Evolutionary conservation across 2,888 invertebrate genomes (phyloP).

Genomic region (Andrena camellia): DNA sequence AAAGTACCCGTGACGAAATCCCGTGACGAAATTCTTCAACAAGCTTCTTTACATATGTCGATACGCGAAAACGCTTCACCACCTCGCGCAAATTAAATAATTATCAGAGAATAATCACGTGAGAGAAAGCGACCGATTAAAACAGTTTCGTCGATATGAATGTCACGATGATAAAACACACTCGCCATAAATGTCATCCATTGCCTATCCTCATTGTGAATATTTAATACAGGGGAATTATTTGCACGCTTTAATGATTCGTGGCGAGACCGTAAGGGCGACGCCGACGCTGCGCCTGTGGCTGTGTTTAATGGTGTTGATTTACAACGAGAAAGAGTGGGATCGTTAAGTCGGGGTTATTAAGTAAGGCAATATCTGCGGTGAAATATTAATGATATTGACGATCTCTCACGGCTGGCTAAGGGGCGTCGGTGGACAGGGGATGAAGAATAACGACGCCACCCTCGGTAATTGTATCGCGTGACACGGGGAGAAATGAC

Average conservation of each 20-base stretch:
- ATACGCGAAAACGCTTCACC: too few species aligned
- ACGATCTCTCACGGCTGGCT: conserved; percentile 39
- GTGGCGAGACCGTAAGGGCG: conserved; percentile 41
- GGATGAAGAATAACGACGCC: conserved; percentile 50
- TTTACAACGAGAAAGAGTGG: conserved; percentile 65
- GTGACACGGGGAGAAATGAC: background rate
- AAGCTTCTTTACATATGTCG: too few species aligned
- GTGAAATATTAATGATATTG: conserved; percentile 72
- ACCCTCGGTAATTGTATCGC: conserved; percentile 47
- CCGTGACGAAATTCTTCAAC: too few species aligned
- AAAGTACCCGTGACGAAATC: too few species aligned
- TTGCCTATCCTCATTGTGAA: background rate
- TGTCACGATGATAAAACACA: background rate
- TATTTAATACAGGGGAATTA: conserved; percentile 17
- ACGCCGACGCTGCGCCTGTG: conserved; percentile 26
- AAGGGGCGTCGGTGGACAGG: conserved; percentile 6
- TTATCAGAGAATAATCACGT: background rate
- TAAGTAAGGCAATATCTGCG: conserved; percentile 68
- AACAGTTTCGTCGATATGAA: background rate
- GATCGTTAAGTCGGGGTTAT: conserved; percentile 67
- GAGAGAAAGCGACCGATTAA: background rate
- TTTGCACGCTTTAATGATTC: conserved; percentile 38
- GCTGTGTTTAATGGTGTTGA: conserved; percentile 65
- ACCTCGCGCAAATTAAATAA: background rate
- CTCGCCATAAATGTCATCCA: background rate